Percentiles rank a stretch among this genome's conserved stretches.
Conservation (phyloP, 2,113 vertebrate species). For the Oncorhynchus kisutch region DNA sequence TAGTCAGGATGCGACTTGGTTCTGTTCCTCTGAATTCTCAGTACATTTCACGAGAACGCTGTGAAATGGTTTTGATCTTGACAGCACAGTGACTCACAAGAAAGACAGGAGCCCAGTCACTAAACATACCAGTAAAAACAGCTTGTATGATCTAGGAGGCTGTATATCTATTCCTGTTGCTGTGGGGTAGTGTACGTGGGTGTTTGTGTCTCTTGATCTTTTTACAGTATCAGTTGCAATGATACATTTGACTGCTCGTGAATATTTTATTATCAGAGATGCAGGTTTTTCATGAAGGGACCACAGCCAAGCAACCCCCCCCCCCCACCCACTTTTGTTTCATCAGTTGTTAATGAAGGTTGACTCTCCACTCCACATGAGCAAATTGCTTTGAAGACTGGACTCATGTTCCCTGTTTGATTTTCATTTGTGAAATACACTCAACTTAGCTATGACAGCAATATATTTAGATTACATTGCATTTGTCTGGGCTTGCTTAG, state of each 20-base stretch:
- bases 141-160: slow-evolving; percentile 29
- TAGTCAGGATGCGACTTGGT: slow-evolving; percentile 1
- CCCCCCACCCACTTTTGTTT: not conserved
- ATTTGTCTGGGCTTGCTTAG: too few species aligned
- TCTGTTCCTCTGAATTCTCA: slow-evolving; percentile 14
- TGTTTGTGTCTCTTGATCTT: slow-evolving; percentile 2
- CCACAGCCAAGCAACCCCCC: slow-evolving; percentile 1
- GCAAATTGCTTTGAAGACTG: too few species aligned
- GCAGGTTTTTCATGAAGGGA: slow-evolving; percentile 53
- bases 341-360: slow-evolving; percentile 48
- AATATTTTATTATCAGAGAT: slow-evolving; percentile 62
- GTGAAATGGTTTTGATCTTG: slow-evolving; percentile 18
- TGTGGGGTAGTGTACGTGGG: slow-evolving; percentile 29
- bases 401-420: not conserved
- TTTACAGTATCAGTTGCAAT: slow-evolving; percentile 41
- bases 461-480: too few species aligned
- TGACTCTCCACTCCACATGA: slow-evolving; percentile 35
- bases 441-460: too few species aligned
- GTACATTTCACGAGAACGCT: slow-evolving; percentile 17
- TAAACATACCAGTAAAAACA: slow-evolving; percentile 7
- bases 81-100: not conserved
- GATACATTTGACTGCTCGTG: slow-evolving; percentile 46
- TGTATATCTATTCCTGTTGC: slow-evolving; percentile 22
- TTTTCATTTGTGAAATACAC: not conserved
- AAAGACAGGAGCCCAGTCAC: not conserved